phyloP scores from a whole-genome alignment of 2,888 invertebrate species.

The Pogonocherus hispidulus region DNA sequence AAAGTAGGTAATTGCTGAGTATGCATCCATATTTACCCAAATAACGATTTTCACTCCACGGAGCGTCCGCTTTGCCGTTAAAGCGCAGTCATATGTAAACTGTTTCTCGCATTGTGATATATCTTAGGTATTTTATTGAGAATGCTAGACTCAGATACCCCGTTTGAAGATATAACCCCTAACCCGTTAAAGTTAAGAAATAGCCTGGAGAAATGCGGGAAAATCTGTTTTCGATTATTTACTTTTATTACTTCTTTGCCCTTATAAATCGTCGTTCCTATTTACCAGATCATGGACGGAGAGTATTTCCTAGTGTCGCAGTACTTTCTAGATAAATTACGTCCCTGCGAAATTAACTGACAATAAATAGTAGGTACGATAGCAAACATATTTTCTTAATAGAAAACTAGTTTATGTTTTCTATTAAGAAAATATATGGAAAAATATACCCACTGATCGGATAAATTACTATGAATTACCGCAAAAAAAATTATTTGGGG shows the following conservation, averaged over 20 bases:
- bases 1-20: not conserved
- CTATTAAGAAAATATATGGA: too few relatives aligned
- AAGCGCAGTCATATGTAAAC: slow-evolving; percentile 50
- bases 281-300: slow-evolving; percentile 32
- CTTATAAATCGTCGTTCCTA: slow-evolving; percentile 46
- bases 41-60: not conserved
- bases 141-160: slow-evolving; percentile 44
- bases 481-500: too few relatives aligned
- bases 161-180: slow-evolving; percentile 47
- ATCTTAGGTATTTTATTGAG: slow-evolving; percentile 50
- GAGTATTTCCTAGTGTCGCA: not conserved
- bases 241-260: slow-evolving; percentile 49
- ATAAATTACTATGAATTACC: too few relatives aligned
- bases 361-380: too few relatives aligned
- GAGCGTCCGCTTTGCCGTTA: slow-evolving; percentile 26
- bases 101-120: slow-evolving; percentile 45
- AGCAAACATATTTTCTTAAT: too few relatives aligned
- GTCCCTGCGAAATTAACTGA: too few relatives aligned
- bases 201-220: slow-evolving; percentile 50
- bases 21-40: not conserved
- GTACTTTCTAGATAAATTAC: too few relatives aligned
- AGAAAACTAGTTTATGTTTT: too few relatives aligned
- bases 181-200: slow-evolving; percentile 50
- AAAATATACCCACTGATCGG: too few relatives aligned
- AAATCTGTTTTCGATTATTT: slow-evolving; percentile 54